Base-by-base conservation (phyloP, 2,888 invertebrate species). In the Drosophila pseudotalamancana region DNA sequence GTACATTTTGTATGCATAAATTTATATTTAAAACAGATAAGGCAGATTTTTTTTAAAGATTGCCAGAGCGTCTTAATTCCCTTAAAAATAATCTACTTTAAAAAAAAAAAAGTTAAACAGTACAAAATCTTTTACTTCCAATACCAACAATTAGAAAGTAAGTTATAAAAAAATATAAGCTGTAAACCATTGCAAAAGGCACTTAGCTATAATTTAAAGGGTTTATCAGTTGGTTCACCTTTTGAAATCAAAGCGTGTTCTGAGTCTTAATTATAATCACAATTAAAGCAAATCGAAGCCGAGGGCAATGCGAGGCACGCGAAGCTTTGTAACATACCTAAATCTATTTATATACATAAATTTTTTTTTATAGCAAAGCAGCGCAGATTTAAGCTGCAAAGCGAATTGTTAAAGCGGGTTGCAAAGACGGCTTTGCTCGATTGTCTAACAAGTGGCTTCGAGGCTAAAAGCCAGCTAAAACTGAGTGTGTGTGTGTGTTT, bases 221-320 rank as follows among this genome's bases (percentile, higher is more conserved):
- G 6, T 5, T 27, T 27, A 1, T 6, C 27, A 8, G 18, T 11
- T 11, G 25, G 8, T 5, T 49, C 18, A 18, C n/a, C 34, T 27
- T 18, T 18, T 18, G 0, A 19, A 27, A 27, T 6, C 39, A 37
- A 67, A 82, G 62, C 68, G 27, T 39, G 48, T 68, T 68, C n/a
- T 61, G 21, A 57, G 76, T 64, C 46, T 66, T 75, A 64, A 61
- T n/a, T n/a, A 39, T 66, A 80, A 66, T 60, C 65, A 59, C 62
- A 70, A 67, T 81, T 81, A 81, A 69, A 57, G 39, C 40, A 39
- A 29, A 60, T 62, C 55, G 54, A 49, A 43, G 62, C 80, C 57
- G 16, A 29, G 16, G 57, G 60, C 53, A 63, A 51, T 37, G 37
- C 25, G 34, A 40, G 56, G 32, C 31, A 42, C 29, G 19, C n/a